These are phyloP conservation scores for Porites lobata DNA, from an alignment of 92 coral and sea anemone genomes.

Conservation along the genomic window DNA sequence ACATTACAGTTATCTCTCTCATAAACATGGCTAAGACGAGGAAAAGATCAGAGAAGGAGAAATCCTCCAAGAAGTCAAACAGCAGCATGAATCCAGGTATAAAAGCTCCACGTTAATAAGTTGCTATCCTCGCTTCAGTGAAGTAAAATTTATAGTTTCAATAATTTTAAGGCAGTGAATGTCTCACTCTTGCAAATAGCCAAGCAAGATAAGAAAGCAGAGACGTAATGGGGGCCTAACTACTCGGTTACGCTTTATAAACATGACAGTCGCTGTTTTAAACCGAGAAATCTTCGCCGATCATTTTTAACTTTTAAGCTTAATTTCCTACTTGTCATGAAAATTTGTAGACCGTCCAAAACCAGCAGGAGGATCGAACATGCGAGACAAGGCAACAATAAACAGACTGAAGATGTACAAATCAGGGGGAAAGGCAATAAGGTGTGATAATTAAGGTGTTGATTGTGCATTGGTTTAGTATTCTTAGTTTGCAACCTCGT, in stretches of 20 bases:
- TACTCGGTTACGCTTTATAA: too few species aligned
- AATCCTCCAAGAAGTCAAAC: conserved; percentile 61
- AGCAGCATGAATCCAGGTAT: conserved; percentile 88
- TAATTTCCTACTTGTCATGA: neutral
- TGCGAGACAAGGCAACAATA: conserved; percentile 91
- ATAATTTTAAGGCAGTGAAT: too few species aligned
- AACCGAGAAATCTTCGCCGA: too few species aligned
- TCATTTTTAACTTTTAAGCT: too few species aligned
- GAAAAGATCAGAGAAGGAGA: conserved; percentile 47
- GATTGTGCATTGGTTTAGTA: neutral
- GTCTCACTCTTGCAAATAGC: too few species aligned
- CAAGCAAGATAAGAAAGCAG: too few species aligned
- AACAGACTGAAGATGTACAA: conserved; percentile 94
- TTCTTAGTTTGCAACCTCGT: too few species aligned
- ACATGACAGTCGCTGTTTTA: too few species aligned
- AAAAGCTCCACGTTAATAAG: neutral
- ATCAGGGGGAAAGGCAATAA: conserved; percentile 92
- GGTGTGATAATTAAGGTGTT: conserved; percentile 50
- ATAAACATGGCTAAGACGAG: conserved; percentile 79
- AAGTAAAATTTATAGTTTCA: too few species aligned
- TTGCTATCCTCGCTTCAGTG: too few species aligned
- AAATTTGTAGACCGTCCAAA: conserved; percentile 83
- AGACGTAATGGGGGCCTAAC: too few species aligned
- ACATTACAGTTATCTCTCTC: neutral
- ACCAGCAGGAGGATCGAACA: conserved; percentile 87